phyloP scores from a whole-genome alignment of 2,888 invertebrate genomes.

The Isoperla grammatica region DNA sequence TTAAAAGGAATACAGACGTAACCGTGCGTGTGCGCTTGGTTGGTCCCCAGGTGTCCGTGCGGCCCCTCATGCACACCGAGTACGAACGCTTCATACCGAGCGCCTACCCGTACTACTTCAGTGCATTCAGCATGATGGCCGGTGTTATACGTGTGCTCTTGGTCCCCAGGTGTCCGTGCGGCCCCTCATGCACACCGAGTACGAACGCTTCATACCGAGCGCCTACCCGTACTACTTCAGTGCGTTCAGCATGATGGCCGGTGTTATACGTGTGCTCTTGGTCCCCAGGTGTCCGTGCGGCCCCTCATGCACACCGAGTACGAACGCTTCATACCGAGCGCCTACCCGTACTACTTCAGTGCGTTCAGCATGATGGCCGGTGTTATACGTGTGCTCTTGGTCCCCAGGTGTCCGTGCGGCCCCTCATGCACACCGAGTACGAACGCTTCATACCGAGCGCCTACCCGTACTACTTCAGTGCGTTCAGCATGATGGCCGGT shows the following conservation, averaged over 20 bases:
- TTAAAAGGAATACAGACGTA: too few relatives aligned
- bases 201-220: constrained; percentile 96
- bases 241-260: constrained; percentile 98
- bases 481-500: constrained; percentile 98
- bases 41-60: constrained; percentile 94
- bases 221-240: constrained; percentile 98
- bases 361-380: constrained; percentile 99
- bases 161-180: constrained; percentile 96
- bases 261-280: too few relatives aligned
- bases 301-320: constrained; percentile 97
- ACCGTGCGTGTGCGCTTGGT: too few relatives aligned
- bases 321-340: constrained; percentile 96
- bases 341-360: constrained; percentile 96
- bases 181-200: constrained; percentile 95
- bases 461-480: constrained; percentile 96
- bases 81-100: constrained; percentile 98
- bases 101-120: constrained; percentile 97
- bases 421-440: constrained; percentile 95
- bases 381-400: too few relatives aligned
- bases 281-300: constrained; percentile 93
- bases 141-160: too few relatives aligned
- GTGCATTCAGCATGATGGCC: constrained; percentile 98
- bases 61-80: constrained; percentile 95
- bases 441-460: constrained; percentile 98
- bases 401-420: constrained; percentile 95